Base-by-base conservation (phyloP, 1,140 invertebrate species). In the Bombus consobrinus region DNA sequence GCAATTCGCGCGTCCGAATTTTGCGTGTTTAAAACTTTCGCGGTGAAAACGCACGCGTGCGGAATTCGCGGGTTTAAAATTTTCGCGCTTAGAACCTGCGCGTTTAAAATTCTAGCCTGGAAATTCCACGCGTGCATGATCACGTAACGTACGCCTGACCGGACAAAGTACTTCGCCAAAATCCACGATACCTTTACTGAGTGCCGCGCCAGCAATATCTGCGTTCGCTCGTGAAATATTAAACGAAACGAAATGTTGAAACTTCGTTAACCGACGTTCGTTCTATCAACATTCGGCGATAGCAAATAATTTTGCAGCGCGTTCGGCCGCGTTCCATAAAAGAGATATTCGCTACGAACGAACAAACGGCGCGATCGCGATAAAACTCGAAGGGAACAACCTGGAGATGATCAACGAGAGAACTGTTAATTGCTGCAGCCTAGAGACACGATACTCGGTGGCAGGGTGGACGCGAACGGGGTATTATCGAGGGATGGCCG, bases 401-500 rank as follows among this genome's bases (percentile, higher is more conserved):
- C 4, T 18, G 12, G 47, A n/a, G 59, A 85, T 85, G 79, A 85
- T 81, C 59, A 39, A 85, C 79, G 84, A 69, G 78, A 75, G 79
- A 32, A 47, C 84, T 75, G 84, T 85, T 85, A 85, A 85, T 85
- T 85, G 84, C 34, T 22, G 28, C 22, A n/a, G 32, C 39, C 22
- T 10, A 37, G 76, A 80, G 83, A 72, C 59, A 64, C 18, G 47
- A 10, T 1, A 62, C n/a, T 4, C 25, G 32, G 3, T 3, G 6
- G 75, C 22, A 32, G 25, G 41, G 37, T 72, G 83, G 39, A 47
- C 77, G 75, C 37, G 32, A 18, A 28, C 39, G 43, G 84, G 43
- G 84, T 81, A 85, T 85, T 81, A 85, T 81, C 84, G 84, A 85
- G 84, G 79, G 88, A 86, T 90, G 85, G 79, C 85, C 81, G 89